phyloP scores from a whole-genome alignment of 2,797 vertebrate genomes.

The Margarornis squamiger region DNA sequence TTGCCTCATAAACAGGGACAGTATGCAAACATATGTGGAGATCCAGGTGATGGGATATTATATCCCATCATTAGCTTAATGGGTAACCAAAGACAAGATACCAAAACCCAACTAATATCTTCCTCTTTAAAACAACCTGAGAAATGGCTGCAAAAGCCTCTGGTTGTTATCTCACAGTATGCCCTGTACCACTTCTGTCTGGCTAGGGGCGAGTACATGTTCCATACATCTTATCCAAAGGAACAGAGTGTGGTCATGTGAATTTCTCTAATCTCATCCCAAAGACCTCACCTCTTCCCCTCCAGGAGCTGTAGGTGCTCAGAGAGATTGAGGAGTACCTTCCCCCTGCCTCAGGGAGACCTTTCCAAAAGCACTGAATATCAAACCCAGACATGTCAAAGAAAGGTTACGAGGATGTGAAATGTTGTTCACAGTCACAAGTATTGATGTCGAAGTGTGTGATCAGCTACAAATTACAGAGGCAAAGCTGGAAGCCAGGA shows the following conservation, averaged over 20 bases:
- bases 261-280: background rate
- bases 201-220: background rate
- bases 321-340: background rate
- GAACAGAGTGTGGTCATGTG: background rate
- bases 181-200: background rate
- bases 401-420: background rate
- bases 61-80: background rate
- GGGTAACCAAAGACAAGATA: background rate
- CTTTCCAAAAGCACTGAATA: background rate
- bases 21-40: background rate
- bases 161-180: fast-evolving
- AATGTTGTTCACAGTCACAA: background rate
- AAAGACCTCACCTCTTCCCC: background rate
- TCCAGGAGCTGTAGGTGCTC: background rate
- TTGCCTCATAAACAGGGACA: background rate
- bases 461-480: background rate
- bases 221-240: background rate
- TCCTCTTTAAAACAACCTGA: background rate
- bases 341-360: background rate
- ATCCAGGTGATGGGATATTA: background rate
- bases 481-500: background rate
- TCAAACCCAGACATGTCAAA: background rate
- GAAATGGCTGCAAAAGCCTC: background rate
- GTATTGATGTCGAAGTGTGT: background rate
- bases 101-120: background rate